Evolutionary conservation across 1,140 invertebrate genomes (phyloP), one percentile per base, ranked within the genome.

Genomic region (Monochamus saltuarius): DNA sequence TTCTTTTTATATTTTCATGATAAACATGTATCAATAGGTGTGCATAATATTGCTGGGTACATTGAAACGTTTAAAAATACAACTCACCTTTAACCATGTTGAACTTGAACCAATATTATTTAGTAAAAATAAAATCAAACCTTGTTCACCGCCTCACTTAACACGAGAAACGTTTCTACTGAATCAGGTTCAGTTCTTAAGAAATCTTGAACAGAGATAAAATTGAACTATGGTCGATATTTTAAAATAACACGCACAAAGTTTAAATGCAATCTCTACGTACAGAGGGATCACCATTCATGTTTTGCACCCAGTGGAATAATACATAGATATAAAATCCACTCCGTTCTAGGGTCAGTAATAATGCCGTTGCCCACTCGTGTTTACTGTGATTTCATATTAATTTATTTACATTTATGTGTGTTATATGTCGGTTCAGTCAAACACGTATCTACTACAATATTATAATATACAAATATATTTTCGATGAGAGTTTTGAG

Each of bases 171-270:
- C 29, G 53, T 29, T 29, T 9, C 39, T 38, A 55, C 39, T 55
- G 13, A 55, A 40, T 55, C 40, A 55, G 22, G 46, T n/a, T 19
- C 46, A 50, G 10, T 43, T 55, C 39, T 55, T 43, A 29, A 45
- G 53, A 42, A 55, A 55, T 43, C 43, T 43, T 35, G 53, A 40
- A 43, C 37, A 55, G 46, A 55, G 53, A 55, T 43, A 55, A 35
- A 55, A 45, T n/a, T 55, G 53, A 55, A 55, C 53, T 55, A 55
- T 55, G 53, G 46, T 55, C 53, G 14, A 19, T 29, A 38, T n/a
- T 54, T 55, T 55, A 55, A 55, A 55, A 55, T 55, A 55, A 55
- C 34, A 29, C 53, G 53, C 16, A 17, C 53, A 55, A 55, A 55
- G 53, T 55, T 42, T 55, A 55, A 55, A 29, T 29, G 22, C 6